A percentile compares a stretch with the other conserved stretches of the same genome.
These are phyloP conservation scores for Hipparchia sbordonii DNA, from an alignment of 2,888 invertebrate genomes.

Conservation along the genomic window DNA sequence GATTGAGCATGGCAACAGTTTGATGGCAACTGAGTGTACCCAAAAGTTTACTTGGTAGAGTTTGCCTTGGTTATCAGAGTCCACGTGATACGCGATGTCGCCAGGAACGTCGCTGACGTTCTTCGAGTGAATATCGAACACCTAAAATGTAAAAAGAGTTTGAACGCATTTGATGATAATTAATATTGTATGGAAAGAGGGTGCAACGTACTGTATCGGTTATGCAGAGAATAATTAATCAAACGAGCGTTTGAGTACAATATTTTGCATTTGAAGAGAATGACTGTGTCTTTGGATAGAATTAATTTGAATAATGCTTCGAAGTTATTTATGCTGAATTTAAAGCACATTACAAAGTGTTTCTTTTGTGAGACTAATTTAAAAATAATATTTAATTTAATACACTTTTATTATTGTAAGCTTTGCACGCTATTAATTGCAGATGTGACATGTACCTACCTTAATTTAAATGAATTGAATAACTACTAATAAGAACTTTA, in stretches of 20 bases:
- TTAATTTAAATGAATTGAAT: no score
- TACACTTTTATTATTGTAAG: no score
- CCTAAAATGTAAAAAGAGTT: constrained; percentile 53
- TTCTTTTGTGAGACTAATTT: no score
- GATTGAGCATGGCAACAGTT: constrained; percentile 90
- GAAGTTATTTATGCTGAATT: neutral
- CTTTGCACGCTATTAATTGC: no score
- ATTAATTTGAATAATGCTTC: constrained; percentile 4
- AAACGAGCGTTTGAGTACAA: constrained; percentile 8
- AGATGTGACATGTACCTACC: no score
- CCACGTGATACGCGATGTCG: constrained; percentile 70
- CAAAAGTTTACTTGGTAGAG: constrained; percentile 89
- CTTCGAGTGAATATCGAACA: constrained; percentile 77
- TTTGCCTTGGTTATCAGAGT: constrained; percentile 82
- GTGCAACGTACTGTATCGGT: constrained; percentile 23
- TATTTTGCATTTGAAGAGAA: constrained; percentile 13
- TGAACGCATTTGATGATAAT: constrained; percentile 53
- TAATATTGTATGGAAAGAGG: constrained; percentile 44
- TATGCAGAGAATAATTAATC: constrained; percentile 34
- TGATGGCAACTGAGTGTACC: constrained; percentile 91
- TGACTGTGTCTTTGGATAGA: neutral
- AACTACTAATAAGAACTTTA: no score
- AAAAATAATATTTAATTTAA: no score
- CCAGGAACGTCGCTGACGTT: constrained; percentile 71
- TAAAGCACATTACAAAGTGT: neutral